A percentile compares a stretch with the other conserved stretches of the same genome.
Evolutionary conservation across 2,888 invertebrate species (phyloP).

Genomic region (Helicoverpa assulta): DNA sequence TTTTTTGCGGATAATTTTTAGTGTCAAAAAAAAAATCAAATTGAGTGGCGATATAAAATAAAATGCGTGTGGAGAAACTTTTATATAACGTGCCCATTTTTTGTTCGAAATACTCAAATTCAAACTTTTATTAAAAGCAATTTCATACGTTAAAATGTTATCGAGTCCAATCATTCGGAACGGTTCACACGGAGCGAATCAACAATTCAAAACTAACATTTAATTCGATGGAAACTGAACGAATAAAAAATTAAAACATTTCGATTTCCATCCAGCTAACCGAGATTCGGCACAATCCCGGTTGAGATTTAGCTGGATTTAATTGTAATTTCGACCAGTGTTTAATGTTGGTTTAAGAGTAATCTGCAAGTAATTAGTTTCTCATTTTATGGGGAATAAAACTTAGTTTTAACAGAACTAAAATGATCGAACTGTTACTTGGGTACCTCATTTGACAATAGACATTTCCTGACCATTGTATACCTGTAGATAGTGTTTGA

Average conservation of each 20-base stretch:
- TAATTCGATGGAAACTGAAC: slow-evolving; percentile 25
- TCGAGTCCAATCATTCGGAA: slow-evolving; percentile 38
- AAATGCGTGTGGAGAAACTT: slow-evolving; percentile 39
- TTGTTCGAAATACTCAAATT: slow-evolving; percentile 2
- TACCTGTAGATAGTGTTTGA: neutral
- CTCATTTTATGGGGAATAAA: neutral
- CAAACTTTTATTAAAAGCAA: slow-evolving; percentile 16
- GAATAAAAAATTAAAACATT: slow-evolving; percentile 21
- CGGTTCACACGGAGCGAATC: slow-evolving; percentile 30
- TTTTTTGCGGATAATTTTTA: neutral
- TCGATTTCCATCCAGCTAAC: slow-evolving; percentile 13
- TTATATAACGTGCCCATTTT: neutral
- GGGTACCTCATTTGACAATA: neutral
- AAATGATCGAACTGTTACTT: neutral
- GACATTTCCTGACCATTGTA: slow-evolving; percentile 6
- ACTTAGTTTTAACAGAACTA: neutral
- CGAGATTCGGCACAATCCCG: slow-evolving; percentile 2
- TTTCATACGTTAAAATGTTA: slow-evolving; percentile 28
- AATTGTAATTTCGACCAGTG: slow-evolving; percentile 1
- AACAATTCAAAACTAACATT: slow-evolving; percentile 43
- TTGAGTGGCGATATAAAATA: slow-evolving; percentile 18
- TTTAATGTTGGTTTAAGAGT: neutral
- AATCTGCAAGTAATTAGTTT: slow-evolving; percentile 10
- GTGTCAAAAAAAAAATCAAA: neutral
- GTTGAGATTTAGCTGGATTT: slow-evolving; percentile 7